Conservation (phyloP, 2,113 vertebrate species). For the Esox niger region DNA sequence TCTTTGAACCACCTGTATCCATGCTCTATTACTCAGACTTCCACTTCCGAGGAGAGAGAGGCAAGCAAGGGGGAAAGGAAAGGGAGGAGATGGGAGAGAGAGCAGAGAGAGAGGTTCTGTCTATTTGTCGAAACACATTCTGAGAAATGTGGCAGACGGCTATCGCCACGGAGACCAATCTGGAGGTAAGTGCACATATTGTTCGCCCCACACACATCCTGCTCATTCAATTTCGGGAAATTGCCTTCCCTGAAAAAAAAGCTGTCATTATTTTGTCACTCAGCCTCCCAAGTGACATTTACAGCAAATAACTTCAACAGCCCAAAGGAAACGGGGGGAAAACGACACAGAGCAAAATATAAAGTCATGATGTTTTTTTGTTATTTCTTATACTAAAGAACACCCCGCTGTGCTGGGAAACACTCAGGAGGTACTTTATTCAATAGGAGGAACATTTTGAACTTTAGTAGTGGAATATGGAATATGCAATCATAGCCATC, state of each 20-base stretch:
- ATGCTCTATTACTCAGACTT: neutral
- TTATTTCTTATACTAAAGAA: neutral
- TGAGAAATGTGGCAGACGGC: constrained; percentile 54
- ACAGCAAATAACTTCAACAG: constrained; percentile 65
- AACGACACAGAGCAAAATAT: no score
- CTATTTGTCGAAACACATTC: constrained; percentile 64
- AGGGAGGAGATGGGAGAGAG: no score
- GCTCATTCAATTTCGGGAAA: constrained; percentile 74
- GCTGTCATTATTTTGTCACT: constrained; percentile 76
- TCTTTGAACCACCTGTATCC: no score
- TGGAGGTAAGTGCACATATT: constrained; percentile 60
- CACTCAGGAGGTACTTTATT: neutral
- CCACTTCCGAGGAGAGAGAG: constrained; percentile 12
- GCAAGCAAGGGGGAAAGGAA: no score
- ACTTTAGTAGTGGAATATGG: no score
- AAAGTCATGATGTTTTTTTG: constrained; percentile 40
- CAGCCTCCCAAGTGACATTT: constrained; percentile 73
- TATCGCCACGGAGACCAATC: constrained; percentile 68
- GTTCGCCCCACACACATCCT: constrained; percentile 65
- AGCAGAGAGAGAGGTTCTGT: constrained; percentile 38
- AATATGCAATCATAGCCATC: no score
- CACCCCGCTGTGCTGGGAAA: no score
- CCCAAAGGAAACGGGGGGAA: constrained; percentile 20
- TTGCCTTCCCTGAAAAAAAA: constrained; percentile 67
- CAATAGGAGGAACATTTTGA: neutral